These are phyloP conservation scores for Python bivittatus DNA, from an alignment of 2,113 vertebrate species.

Conservation along the genomic window DNA sequence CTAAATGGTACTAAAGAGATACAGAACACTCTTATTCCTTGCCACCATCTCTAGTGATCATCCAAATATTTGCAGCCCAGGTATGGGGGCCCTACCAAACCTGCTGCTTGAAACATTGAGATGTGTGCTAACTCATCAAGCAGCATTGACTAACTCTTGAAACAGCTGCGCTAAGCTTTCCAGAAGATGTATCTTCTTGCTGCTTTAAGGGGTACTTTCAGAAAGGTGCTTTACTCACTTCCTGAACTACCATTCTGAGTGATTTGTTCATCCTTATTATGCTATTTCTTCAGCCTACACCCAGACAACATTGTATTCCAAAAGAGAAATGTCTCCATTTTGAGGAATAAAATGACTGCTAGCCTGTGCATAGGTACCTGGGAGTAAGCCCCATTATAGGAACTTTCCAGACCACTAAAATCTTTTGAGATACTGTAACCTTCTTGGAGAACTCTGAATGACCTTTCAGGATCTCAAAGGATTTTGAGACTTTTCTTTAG, in stretches of 20 bases:
- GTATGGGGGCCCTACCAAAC: too few relatives aligned
- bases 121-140: too few relatives aligned
- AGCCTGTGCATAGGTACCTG: neutral
- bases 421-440: neutral
- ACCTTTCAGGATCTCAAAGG: neutral
- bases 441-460: neutral
- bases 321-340: neutral
- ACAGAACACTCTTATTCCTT: too few relatives aligned
- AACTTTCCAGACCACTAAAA: neutral
- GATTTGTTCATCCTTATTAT: neutral
- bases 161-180: too few relatives aligned
- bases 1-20: too few relatives aligned
- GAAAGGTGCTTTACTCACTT: neutral
- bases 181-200: neutral
- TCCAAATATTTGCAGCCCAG: too few relatives aligned
- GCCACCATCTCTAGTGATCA: too few relatives aligned
- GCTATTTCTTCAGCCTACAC: neutral
- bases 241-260: neutral
- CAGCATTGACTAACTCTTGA: too few relatives aligned
- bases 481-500: neutral
- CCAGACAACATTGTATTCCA: neutral
- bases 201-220: neutral
- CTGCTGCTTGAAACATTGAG: too few relatives aligned
- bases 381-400: neutral
- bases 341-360: neutral